Evolutionary conservation across 2,888 invertebrate genomes (phyloP), one percentile per base, ranked within the genome.

Genomic region (Scaptomyza tumidula): DNA sequence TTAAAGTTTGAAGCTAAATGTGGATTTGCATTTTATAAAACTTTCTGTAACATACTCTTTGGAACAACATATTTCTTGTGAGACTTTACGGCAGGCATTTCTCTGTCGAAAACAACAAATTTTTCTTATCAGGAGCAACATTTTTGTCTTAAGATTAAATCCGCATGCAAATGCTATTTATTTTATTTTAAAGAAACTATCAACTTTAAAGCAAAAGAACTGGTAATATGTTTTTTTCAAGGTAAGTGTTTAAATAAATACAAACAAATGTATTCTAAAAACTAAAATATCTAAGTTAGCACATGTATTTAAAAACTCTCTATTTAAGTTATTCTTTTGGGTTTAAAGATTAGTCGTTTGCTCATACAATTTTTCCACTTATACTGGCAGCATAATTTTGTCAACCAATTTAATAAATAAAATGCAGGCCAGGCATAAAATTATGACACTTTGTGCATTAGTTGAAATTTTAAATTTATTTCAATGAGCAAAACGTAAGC

Each of bases 1-100:
- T 68, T 50, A 11, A 58, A 74, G 61, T 50, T 24, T 39, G 33
- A 27, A 24, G 54, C 31, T 49, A 52, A 60, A 44, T 67, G 60
- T 59, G 69, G 37, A 46, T 46, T 68, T 46, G 39, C 66, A 58
- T 58, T 58, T 46, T 9, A 19, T 11, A 19, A 24, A 19, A 49
- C 6, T 43, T 6, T 13, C 45, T 37, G 6, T 10, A 39, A 35
- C 53, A 35, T 24, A 39, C 37, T 31, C 24, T 29, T 16, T 29
- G 16, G n/a, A 16, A 13, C 35, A 49, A 4, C 7, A 14, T 13
- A 39, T 14, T 5, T 29, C 29, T 29, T 49, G 16, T 9, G 5
- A 0, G 49, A 19, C 33, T 19, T 13, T 4, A n/a, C 13, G 19
- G 3, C 19, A 50, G 35, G 5, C 16, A 13, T 7, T 31, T 14